phyloP scores from a whole-genome alignment of 2,797 vertebrate genomes.

The Pseudochirops cupreus region DNA sequence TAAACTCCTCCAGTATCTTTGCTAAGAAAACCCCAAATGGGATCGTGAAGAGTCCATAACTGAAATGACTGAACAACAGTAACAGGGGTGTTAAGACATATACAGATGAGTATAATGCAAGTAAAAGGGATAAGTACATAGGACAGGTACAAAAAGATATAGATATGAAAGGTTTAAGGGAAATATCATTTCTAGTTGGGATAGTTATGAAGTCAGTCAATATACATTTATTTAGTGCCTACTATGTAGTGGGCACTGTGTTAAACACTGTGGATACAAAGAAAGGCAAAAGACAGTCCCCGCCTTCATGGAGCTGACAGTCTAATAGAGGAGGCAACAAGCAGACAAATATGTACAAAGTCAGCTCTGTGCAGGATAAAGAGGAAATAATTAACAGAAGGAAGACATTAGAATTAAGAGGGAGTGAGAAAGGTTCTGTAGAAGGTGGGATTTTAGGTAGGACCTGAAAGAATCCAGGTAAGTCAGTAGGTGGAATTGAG shows the following conservation, averaged over 20 bases:
- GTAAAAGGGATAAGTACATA: no score
- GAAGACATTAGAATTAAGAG: neutral
- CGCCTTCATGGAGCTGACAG: neutral
- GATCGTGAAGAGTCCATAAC: neutral
- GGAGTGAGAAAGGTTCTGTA: neutral
- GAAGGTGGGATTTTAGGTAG: neutral
- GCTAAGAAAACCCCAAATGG: neutral
- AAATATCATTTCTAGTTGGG: neutral
- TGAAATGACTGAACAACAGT: neutral
- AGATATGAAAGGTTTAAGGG: neutral
- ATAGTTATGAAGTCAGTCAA: neutral
- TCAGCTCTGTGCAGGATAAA: neutral
- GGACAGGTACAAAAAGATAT: no score
- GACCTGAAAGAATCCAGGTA: neutral
- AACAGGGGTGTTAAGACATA: neutral
- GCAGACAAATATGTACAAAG: neutral
- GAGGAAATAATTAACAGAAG: neutral
- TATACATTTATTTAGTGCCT: neutral
- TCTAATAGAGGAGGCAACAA: neutral
- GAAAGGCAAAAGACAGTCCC: neutral
- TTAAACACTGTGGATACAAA: neutral
- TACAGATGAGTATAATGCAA: neutral
- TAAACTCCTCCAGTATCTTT: neutral
- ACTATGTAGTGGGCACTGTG: neutral
- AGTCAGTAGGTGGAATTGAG: neutral